Evolutionary conservation across 2,113 vertebrate species (phyloP).

Genomic region (Oxyruncus cristatus): DNA sequence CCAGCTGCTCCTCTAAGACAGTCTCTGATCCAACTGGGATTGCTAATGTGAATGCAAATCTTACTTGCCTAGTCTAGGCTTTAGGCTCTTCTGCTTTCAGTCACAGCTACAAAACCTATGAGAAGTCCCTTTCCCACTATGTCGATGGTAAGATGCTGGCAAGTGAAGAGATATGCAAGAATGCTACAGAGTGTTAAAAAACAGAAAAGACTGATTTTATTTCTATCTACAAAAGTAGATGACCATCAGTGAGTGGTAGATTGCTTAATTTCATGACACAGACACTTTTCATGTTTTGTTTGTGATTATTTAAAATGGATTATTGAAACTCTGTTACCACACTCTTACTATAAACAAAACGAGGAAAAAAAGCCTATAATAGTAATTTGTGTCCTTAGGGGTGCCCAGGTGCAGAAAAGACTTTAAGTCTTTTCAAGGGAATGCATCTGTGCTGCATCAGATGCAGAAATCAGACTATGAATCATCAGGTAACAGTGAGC

Average conservation of each 20-base stretch:
- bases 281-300: not conserved
- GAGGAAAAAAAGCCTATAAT: not conserved
- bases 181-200: not conserved
- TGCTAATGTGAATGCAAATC: not conserved
- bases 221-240: not conserved
- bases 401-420: not conserved
- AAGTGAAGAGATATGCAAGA: not conserved
- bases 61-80: not conserved
- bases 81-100: not conserved
- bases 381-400: not conserved
- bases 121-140: not conserved
- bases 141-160: not conserved
- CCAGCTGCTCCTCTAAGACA: not conserved
- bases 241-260: not conserved
- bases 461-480: not conserved
- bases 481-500: constrained; percentile 15
- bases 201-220: not conserved
- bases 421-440: constrained; percentile 22
- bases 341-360: not conserved
- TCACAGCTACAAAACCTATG: not conserved
- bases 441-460: constrained; percentile 16
- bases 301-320: not conserved
- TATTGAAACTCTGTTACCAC: not conserved
- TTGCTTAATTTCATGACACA: not conserved
- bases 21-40: not conserved